A percentile compares a stretch with the other conserved stretches of the same genome.
These are phyloP conservation scores for Eupleurogrammus muticus DNA, from an alignment of 2,797 vertebrate genomes.

Conservation along the genomic window DNA sequence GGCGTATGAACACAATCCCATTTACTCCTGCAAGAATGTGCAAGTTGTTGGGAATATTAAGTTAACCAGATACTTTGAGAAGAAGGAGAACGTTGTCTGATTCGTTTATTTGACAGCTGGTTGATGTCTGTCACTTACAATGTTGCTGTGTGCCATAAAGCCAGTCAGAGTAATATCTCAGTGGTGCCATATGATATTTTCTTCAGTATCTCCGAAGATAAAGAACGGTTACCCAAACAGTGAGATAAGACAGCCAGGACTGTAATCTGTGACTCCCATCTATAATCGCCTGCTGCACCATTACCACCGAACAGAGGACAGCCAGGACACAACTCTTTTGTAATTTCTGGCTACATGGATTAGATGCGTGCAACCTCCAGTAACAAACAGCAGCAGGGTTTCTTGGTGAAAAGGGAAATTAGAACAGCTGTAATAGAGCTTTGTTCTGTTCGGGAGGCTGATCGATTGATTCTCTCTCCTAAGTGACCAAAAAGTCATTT, in stretches of 20 bases:
- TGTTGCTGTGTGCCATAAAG: constrained; percentile 22
- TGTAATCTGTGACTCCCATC: constrained; percentile 56
- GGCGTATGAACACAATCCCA: background rate
- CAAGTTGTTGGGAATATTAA: background rate
- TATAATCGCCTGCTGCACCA: constrained; percentile 62
- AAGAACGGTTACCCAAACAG: constrained; percentile 45
- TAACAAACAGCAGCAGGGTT: constrained; percentile 27
- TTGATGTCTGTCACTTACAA: constrained; percentile 21
- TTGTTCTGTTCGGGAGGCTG: background rate
- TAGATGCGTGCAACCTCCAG: constrained; percentile 26
- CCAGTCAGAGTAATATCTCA: constrained; percentile 36
- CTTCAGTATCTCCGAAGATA: constrained; percentile 42
- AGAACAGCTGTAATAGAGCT: constrained; percentile 8
- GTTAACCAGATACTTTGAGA: constrained; percentile 1
- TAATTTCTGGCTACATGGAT: constrained; percentile 48
- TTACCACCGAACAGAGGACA: constrained; percentile 43
- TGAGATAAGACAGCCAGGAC: constrained; percentile 50
- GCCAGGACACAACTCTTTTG: constrained; percentile 52
- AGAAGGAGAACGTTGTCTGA: background rate
- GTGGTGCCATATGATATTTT: constrained; percentile 40
- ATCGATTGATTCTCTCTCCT: background rate
- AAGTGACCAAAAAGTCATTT: background rate
- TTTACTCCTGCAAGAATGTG: background rate
- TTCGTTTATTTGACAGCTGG: background rate
- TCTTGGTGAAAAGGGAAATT: constrained; percentile 12